Evolutionary conservation across 2,113 vertebrate species (phyloP).

Genomic region (Datnioides undecimradiatus): DNA sequence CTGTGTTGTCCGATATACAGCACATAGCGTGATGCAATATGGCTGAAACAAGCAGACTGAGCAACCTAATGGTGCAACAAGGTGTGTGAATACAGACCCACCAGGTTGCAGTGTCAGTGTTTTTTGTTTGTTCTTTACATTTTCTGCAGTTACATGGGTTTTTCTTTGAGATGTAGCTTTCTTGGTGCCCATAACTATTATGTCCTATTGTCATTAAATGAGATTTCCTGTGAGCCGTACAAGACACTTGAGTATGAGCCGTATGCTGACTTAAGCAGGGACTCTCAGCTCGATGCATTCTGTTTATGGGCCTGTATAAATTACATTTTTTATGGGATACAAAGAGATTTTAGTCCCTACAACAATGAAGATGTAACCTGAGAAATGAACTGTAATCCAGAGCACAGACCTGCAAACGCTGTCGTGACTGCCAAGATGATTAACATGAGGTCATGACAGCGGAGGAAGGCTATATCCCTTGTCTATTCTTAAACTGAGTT

Average conservation of each 20-base stretch:
- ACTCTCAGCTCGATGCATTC: neutral
- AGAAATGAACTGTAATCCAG: neutral
- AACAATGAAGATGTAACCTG: neutral
- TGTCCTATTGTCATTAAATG: slow-evolving; percentile 11
- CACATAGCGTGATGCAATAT: slow-evolving; percentile 56
- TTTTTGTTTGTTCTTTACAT: slow-evolving; percentile 17
- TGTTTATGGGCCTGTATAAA: slow-evolving; percentile 14
- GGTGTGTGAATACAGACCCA: neutral
- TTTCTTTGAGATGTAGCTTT: slow-evolving; percentile 1
- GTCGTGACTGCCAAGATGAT: neutral
- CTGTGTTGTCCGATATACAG: slow-evolving; percentile 25
- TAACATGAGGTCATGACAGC: neutral
- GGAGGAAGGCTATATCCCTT: neutral
- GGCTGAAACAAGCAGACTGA: slow-evolving; percentile 51
- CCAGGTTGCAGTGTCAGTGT: slow-evolving; percentile 27
- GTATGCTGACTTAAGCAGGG: neutral
- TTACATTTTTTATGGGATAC: slow-evolving; percentile 4
- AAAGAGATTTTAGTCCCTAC: neutral
- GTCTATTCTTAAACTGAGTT: slow-evolving; percentile 14
- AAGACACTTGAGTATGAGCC: slow-evolving; percentile 1
- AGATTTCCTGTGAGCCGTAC: slow-evolving; percentile 4
- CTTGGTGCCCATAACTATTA: neutral
- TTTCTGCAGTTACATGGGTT: slow-evolving; percentile 18
- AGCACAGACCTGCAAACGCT: neutral
- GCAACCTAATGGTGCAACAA: slow-evolving; percentile 17